Percentiles rank a stretch among this genome's conserved stretches.
Evolutionary conservation across 1,140 invertebrate genomes (phyloP).

Genomic region (Trachymyrmex septentrionalis): DNA sequence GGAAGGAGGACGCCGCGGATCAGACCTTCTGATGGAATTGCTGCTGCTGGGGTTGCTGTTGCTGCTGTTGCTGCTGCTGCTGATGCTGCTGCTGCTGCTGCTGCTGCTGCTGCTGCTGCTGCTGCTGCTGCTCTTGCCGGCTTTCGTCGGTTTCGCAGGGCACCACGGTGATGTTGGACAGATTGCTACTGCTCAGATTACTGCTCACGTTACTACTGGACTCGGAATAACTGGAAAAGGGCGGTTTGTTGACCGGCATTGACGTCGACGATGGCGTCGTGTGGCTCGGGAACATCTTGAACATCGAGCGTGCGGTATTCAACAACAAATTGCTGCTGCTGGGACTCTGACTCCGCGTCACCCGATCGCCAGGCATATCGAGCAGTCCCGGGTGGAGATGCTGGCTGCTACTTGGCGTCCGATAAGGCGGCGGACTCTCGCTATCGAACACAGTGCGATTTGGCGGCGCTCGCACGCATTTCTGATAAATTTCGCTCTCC

Average conservation of each 20-base stretch:
- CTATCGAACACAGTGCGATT: constrained; percentile 91
- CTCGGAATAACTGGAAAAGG: constrained; percentile 83
- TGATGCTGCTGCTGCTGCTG: constrained; percentile 70
- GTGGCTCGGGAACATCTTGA: constrained; percentile 77
- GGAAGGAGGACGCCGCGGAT: constrained; percentile 73
- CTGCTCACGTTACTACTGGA: constrained; percentile 79
- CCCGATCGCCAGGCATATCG: constrained; percentile 80
- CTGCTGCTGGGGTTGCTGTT: constrained; percentile 68
- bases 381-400: constrained; percentile 81
- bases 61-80: constrained; percentile 67
- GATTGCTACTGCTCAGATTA: constrained; percentile 83
- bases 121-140: constrained; percentile 77
- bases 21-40: constrained; percentile 80
- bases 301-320: constrained; percentile 72
- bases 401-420: constrained; percentile 87
- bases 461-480: constrained; percentile 90
- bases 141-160: constrained; percentile 84
- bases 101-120: constrained; percentile 69
- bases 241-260: constrained; percentile 75
- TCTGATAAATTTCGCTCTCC: constrained; percentile 90
- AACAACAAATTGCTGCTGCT: constrained; percentile 79
- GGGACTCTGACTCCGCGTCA: constrained; percentile 84
- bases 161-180: constrained; percentile 84
- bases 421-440: constrained; percentile 89
- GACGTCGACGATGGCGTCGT: constrained; percentile 73